Evolutionary conservation across 2,797 vertebrate species (phyloP).

Genomic region (Poecile montanus): DNA sequence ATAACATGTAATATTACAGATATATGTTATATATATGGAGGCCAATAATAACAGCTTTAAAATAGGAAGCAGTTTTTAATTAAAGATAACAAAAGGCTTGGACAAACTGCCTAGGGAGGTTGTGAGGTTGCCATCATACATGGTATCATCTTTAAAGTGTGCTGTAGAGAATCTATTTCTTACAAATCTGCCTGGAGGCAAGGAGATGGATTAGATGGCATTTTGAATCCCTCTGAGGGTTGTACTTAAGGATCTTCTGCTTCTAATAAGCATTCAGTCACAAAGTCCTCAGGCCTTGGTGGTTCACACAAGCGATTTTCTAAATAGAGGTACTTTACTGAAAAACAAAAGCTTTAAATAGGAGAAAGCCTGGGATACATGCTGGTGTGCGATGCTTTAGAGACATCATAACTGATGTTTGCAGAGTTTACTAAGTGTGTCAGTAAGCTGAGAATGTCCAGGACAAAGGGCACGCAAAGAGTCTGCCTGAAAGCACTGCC

Average conservation of each 20-base stretch:
- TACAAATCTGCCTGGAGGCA: background rate
- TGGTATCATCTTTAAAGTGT: background rate
- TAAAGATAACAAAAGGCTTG: background rate
- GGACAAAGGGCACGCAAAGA: background rate
- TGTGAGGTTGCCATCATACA: background rate
- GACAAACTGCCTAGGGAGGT: background rate
- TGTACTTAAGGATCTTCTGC: background rate
- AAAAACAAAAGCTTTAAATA: background rate
- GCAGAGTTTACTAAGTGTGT: background rate
- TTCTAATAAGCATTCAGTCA: background rate
- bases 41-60: background rate
- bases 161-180: background rate
- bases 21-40: background rate
- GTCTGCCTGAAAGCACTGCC: background rate
- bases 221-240: background rate
- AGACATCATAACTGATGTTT: background rate
- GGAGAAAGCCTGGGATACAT: background rate
- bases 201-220: background rate
- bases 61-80: background rate
- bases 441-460: background rate
- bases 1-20: background rate
- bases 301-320: background rate
- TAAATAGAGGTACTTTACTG: background rate
- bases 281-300: background rate
- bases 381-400: background rate